Percentiles rank a stretch among this genome's conserved stretches.
These are phyloP conservation scores for Lamproptera curius DNA, from an alignment of 2,888 invertebrate genomes.

Conservation along the genomic window DNA sequence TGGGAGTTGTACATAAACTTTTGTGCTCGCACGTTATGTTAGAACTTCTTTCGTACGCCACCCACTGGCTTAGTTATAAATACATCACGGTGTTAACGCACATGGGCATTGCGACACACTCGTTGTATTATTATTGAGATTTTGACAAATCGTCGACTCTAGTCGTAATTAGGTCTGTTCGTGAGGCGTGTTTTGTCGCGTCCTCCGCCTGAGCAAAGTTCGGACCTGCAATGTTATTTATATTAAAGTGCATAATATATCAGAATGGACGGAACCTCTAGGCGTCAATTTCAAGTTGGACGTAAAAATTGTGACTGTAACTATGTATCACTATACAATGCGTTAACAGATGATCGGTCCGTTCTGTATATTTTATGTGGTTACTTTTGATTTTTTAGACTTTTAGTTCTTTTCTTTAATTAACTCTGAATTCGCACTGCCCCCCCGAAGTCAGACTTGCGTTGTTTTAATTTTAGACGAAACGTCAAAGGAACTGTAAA, in stretches of 20 bases:
- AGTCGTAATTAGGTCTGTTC: conserved; percentile 39
- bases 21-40: too few relatives aligned
- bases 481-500: conserved; percentile 28
- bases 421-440: conserved; percentile 49
- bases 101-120: conserved; percentile 29
- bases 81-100: conserved; percentile 31
- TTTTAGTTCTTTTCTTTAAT: conserved; percentile 43
- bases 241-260: too few relatives aligned
- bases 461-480: conserved; percentile 32
- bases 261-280: background rate
- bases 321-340: too few relatives aligned
- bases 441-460: conserved; percentile 46
- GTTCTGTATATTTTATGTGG: conserved; percentile 19
- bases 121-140: conserved; percentile 41
- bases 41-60: too few relatives aligned
- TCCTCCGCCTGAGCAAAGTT: conserved; percentile 15
- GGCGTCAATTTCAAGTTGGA: too few relatives aligned
- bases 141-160: conserved; percentile 44
- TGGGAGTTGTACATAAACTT: too few relatives aligned
- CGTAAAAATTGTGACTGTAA: too few relatives aligned
- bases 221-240: conserved; percentile 37
- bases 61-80: background rate
- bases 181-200: conserved; percentile 1
- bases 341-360: background rate
- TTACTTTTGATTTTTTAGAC: conserved; percentile 44